A percentile compares a stretch with the other conserved stretches of the same genome.
These are phyloP conservation scores for Dolichopus griseipennis DNA, from an alignment of 2,888 invertebrate species.

Conservation along the genomic window DNA sequence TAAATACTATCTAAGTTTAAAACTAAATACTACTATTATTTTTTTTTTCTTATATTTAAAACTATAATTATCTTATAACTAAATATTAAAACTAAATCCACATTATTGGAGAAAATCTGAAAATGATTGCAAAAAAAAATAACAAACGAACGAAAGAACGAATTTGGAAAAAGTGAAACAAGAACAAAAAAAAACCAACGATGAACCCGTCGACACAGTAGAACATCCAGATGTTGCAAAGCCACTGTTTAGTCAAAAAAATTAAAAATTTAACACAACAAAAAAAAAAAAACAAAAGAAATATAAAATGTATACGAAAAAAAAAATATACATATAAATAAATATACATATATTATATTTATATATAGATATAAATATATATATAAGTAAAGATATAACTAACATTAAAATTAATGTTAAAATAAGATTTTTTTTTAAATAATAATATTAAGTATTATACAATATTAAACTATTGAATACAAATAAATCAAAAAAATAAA, in stretches of 20 bases:
- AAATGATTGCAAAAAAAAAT: background rate
- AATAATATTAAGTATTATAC: no score
- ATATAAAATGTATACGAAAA: background rate
- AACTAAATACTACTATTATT: no score
- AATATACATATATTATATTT: background rate
- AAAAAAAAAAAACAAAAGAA: background rate
- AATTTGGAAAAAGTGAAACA: no score
- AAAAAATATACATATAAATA: background rate
- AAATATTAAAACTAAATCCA: background rate
- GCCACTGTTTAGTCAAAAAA: constrained; percentile 4
- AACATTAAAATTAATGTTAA: constrained; percentile 6
- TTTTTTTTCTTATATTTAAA: background rate
- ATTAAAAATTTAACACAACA: background rate
- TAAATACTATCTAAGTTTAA: no score
- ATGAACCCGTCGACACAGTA: background rate
- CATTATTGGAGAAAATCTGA: background rate
- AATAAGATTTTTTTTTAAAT: background rate
- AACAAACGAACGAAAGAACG: no score
- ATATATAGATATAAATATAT: background rate
- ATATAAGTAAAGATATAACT: background rate
- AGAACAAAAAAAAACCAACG: background rate
- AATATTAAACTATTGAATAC: no score
- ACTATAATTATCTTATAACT: background rate
- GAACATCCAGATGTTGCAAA: background rate
- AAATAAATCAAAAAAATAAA: no score